Percentiles rank a stretch among this genome's conserved stretches.
phyloP scores from a whole-genome alignment of 1,140 invertebrate genomes.

The Pollicipes pollicipes region DNA sequence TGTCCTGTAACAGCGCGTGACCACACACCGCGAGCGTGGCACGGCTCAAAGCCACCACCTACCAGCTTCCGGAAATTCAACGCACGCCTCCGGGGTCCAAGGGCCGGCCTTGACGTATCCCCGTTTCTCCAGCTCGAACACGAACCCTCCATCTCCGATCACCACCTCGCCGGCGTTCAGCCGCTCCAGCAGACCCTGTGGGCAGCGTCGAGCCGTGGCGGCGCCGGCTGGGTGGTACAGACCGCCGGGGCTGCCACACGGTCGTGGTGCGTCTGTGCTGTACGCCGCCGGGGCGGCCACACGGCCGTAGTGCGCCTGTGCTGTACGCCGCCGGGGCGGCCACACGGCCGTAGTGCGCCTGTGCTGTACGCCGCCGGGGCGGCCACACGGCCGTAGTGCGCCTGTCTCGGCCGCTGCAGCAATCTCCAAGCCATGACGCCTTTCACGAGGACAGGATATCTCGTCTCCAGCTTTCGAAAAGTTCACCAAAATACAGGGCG shows the following conservation, averaged over 20 bases:
- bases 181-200: constrained; percentile 26
- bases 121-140: constrained; percentile 29
- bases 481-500: too few species aligned
- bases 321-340: too few species aligned
- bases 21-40: background rate
- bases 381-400: too few species aligned
- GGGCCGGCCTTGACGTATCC: constrained; percentile 31
- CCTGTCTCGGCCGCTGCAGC: too few species aligned
- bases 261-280: background rate
- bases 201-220: background rate
- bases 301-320: too few species aligned
- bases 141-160: constrained; percentile 30
- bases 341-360: too few species aligned
- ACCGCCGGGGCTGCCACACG: too few species aligned
- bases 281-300: background rate
- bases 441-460: too few species aligned
- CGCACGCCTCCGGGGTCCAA: constrained; percentile 28
- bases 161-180: constrained; percentile 25
- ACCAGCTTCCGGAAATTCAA: constrained; percentile 30
- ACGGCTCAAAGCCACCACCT: background rate
- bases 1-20: background rate
- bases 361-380: too few species aligned
- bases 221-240: background rate
- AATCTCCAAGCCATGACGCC: too few species aligned
- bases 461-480: too few species aligned